Base-by-base conservation (phyloP, 2,888 invertebrate genomes). In the Ophion slaviceki region DNA sequence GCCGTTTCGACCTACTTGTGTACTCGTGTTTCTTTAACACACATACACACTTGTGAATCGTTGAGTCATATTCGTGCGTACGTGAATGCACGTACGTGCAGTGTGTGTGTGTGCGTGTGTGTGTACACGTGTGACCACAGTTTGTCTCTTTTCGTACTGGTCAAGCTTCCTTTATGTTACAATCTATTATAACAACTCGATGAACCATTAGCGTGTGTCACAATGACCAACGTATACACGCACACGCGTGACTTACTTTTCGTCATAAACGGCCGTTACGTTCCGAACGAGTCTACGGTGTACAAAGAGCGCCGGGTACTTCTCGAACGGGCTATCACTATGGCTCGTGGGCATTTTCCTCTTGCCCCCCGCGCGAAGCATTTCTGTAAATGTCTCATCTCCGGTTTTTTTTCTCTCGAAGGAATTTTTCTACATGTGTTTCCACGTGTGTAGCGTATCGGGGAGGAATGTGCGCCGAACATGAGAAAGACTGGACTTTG, bases 1-100 rank as follows among this genome's bases (percentile, higher is more conserved):
- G 74, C 57, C 57, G 61, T 28, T 74, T 77, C 67, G 77, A 67
- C 77, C 77, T 76, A 76, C 75, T 76, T 77, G 57, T 20, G 57
- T 40, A 36, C 40, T 59, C 66, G 57, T 76, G 36, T 24, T 28
- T n/a, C 32, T 47, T 72, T 36, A 32, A 36, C 11, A 6, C 59
- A 36, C 36, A 36, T 32, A 7, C 10, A 40, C 36, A 59, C 20
- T 24, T 14, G 10, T 47, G 14, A 47, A 47, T 47, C 47, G 47
- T 47, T 11, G 47, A 14, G 47, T 40, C 7, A 47, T 11, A 47
- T 14, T 11, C 2, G 47, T 14, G 14, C 14, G 11, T 11, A 14
- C 47, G 0, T 11, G 2, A 47, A 47, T 11, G 4, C 47, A 47
- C 14, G 47, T 47, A 14, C 47, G 2, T 47, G 47, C 47, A 47